Conservation (phyloP, 2,888 invertebrate species). For the Mythimna pallens region DNA sequence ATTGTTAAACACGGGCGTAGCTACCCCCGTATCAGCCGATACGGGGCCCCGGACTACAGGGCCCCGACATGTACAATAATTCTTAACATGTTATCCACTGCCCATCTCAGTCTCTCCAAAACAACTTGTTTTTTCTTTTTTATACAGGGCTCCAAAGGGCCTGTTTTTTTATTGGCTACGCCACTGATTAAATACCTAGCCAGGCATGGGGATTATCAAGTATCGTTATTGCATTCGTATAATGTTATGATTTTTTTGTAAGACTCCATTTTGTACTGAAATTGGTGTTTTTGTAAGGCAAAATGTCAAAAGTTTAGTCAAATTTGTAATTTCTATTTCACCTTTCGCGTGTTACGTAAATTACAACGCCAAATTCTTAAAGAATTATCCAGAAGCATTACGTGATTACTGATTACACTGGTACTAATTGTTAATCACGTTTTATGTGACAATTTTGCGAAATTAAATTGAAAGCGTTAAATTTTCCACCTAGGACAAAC, state of each 20-base stretch:
- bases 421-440: constrained; percentile 25
- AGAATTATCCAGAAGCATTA: constrained; percentile 1
- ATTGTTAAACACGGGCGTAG: too few species aligned
- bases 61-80: too few species aligned
- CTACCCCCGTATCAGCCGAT: too few species aligned
- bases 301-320: not conserved
- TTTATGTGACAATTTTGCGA: constrained; percentile 14
- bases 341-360: not conserved
- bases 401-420: constrained; percentile 5
- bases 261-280: constrained; percentile 8
- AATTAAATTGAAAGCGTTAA: constrained; percentile 15
- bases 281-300: constrained; percentile 6
- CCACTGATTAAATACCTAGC: constrained; percentile 15
- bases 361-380: not conserved
- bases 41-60: too few species aligned
- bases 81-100: too few species aligned
- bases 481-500: constrained; percentile 18
- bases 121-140: too few species aligned
- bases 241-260: not conserved
- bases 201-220: not conserved
- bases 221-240: not conserved
- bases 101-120: too few species aligned
- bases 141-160: too few species aligned
- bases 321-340: constrained; percentile 3
- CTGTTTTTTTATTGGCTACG: too few species aligned